Evolutionary conservation across 2,113 vertebrate genomes (phyloP), one percentile per base, ranked within the genome.

Genomic region (Nothoprocta perdicaria): DNA sequence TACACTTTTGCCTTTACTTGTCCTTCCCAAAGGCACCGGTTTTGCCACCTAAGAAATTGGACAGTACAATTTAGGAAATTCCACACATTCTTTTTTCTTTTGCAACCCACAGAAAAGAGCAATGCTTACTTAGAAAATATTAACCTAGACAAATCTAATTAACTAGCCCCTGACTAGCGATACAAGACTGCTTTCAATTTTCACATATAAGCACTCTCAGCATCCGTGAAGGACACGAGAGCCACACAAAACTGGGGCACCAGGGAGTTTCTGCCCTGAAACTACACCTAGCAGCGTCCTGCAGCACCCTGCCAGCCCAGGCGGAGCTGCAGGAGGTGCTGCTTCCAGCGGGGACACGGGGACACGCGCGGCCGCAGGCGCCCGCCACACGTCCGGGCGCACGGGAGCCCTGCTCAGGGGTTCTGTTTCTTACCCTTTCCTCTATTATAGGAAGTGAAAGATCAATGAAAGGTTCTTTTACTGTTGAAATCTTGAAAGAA

Each of bases 361-460:
- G 46, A 21, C 46, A 46, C 46, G 18, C 19, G 35, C 35, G 35
- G 35, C 35, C 35, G 35, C 35, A 38, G 35, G 35, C 35, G 35
- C 35, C 35, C 35, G 35, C 35, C 35, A 38, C 35, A 38, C 35
- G 35, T 38, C 35, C 35, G 35, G 35, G 35, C 35, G 35, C 35
- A 38, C 35, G 35, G 35, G 35, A 38, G 35, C 35, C 35, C 38
- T 82, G 61, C 86, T 67, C 79, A 86, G n/a, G 71, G 41, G 92
- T 93, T 90, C 92, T 88, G 60, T 92, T 91, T 81, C 99, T 99
- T 97, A 99, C 99, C 98, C 99, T 97, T 96, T 99, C 99, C 96
- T 99, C 99, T 96, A 99, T 99, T 95, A 99, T 99, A 95, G 99
- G 99, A 95, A 99, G 98, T 83, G 99, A 99, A 97, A 99, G 99